Percentiles rank a stretch among this genome's conserved stretches.
phyloP scores from a whole-genome alignment of 1,140 invertebrate genomes.

The Euura saliciscinereae region DNA sequence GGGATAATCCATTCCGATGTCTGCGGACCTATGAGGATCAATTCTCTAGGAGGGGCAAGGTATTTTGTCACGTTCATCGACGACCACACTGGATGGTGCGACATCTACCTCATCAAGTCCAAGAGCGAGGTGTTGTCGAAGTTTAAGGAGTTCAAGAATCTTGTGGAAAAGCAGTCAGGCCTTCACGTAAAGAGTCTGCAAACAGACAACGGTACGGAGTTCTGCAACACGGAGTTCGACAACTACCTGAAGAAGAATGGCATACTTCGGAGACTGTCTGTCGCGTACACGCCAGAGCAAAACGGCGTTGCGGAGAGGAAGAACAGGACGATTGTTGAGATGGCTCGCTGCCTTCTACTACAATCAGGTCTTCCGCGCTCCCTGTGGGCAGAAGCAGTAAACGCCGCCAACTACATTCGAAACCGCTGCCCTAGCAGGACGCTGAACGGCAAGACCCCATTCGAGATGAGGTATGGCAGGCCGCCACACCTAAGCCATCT shows the following conservation, averaged over 20 bases:
- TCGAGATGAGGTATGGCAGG: constrained; percentile 36
- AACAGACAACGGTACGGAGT: constrained; percentile 55
- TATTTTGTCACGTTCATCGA: too few species aligned
- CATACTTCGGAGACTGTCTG: constrained; percentile 1
- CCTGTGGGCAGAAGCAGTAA: constrained; percentile 27
- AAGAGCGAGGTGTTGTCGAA: constrained; percentile 44
- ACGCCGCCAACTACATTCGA: constrained; percentile 26
- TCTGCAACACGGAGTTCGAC: constrained; percentile 40
- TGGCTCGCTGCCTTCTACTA: constrained; percentile 21
- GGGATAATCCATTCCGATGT: too few species aligned
- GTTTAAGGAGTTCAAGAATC: constrained; percentile 44
- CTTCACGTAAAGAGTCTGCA: constrained; percentile 39
- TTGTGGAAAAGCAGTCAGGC: constrained; percentile 41
- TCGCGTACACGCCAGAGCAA: constrained; percentile 1
- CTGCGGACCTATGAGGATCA: too few species aligned
- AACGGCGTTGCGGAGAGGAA: not conserved
- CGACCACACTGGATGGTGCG: too few species aligned
- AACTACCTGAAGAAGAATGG: constrained; percentile 29
- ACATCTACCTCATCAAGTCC: too few species aligned
- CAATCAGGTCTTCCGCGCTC: constrained; percentile 18
- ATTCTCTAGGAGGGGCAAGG: too few species aligned
- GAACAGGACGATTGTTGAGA: too few species aligned
- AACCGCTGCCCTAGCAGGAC: constrained; percentile 23
- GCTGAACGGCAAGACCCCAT: constrained; percentile 31
- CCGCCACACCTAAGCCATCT: constrained; percentile 30